Evolutionary conservation across 2,113 vertebrate genomes (phyloP), one percentile per base, ranked within the genome.

Genomic region (Sardina pilchardus): DNA sequence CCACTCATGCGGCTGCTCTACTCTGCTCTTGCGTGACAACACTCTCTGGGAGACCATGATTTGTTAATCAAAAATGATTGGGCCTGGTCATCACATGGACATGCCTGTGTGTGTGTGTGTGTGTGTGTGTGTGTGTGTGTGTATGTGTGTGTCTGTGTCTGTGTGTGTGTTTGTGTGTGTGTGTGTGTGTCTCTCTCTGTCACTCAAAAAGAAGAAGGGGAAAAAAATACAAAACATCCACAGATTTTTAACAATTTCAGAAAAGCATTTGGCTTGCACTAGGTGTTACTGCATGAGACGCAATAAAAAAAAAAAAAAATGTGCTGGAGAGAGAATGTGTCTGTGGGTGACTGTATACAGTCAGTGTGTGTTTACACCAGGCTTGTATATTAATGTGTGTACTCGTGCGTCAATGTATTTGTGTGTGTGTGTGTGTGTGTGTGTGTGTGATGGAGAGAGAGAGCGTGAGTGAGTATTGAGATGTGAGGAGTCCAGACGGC

Each of bases 401-500:
- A 24, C 0, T 34, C 36, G 82, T 56, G 44, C 19, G 48, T 24
- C 9, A 17, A 3, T 14, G 9, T n/a, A 6, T 63, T 2, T 24
- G 56, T 8, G 59, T 9, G 59, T 63, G 59, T n/a, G 4, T 63
- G 81, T 17, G 43, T 48, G n/a, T 17, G 45, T 50, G 26, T 50
- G n/a, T 24, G 21, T 47, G 81, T 48, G 59, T 14, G 59, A 9
- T 34, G 12, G 45, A 21, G 30, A 17, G 63, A 8, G 71, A 78
- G 63, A 8, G 71, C 48, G 45, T 9, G 84, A 53, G 43, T 42
- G 84, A 89, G 87, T 88, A 86, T 71, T 86, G 82, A 86, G 84
- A 90, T 81, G 88, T 59, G 85, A 86, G 88, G 53, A 50, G 82
- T 87, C 86, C 86, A 90, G 87, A 88, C 89, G 56, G 89, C 87